Evolutionary conservation across 2,888 invertebrate species (phyloP).

Genomic region (Panorpa germanica): DNA sequence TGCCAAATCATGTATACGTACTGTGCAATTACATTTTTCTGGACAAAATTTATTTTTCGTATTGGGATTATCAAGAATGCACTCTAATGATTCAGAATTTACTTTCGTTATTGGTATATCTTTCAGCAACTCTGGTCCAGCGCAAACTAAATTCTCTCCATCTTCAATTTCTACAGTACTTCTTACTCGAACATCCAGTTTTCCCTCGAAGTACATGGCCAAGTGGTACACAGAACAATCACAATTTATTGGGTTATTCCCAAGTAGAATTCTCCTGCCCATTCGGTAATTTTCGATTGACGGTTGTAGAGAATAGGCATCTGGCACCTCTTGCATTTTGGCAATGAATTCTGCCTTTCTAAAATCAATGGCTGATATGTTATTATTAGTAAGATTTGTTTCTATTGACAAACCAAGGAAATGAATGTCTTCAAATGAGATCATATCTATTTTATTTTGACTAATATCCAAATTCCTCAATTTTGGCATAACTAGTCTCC

Average conservation of each 20-base stretch:
- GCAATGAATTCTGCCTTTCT: constrained; percentile 17
- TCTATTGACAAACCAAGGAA: constrained; percentile 22
- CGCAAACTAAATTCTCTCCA: constrained; percentile 27
- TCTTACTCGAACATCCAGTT: constrained; percentile 21
- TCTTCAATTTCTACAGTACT: constrained; percentile 23
- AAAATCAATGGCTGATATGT: constrained; percentile 27
- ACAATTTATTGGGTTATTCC: constrained; percentile 39
- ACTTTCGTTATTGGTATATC: constrained; percentile 19
- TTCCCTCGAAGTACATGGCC: constrained; percentile 28
- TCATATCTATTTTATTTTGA: constrained; percentile 35
- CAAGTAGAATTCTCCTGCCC: constrained; percentile 27
- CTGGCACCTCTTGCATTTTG: constrained; percentile 12
- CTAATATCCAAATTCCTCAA: constrained; percentile 45
- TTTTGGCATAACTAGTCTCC: constrained; percentile 33
- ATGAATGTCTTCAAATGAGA: constrained; percentile 22
- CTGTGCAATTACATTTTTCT: constrained; percentile 28
- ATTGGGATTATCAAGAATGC: constrained; percentile 22
- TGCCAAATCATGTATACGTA: constrained; percentile 25
- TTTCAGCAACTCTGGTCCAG: constrained; percentile 18
- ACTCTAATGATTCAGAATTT: constrained; percentile 25
- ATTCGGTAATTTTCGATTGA: too few species aligned
- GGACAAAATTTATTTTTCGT: too few species aligned
- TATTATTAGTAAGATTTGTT: constrained; percentile 33
- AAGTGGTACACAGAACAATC: constrained; percentile 36
- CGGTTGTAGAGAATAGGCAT: constrained; percentile 16